Evolutionary conservation across 1,140 invertebrate genomes (phyloP).

Genomic region (Drosophila dunni): DNA sequence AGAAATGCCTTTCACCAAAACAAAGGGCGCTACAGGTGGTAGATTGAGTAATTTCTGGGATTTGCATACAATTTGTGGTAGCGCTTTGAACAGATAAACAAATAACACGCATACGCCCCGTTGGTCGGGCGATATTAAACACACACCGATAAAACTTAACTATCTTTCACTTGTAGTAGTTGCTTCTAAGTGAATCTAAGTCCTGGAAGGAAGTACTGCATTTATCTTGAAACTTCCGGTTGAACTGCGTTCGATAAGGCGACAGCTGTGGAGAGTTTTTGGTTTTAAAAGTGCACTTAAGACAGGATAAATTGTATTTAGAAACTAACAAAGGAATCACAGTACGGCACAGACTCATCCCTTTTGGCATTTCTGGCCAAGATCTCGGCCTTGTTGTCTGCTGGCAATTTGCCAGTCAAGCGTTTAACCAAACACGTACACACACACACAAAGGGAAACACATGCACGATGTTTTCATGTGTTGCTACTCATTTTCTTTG

Average conservation of each 20-base stretch:
- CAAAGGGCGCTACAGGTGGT: constrained; percentile 30
- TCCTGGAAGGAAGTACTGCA: constrained; percentile 1
- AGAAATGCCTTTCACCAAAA: constrained; percentile 28
- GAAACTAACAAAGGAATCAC: constrained; percentile 21
- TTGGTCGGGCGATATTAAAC: neutral
- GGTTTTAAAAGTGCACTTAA: constrained; percentile 25
- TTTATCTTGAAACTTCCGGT: constrained; percentile 1
- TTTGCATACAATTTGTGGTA: constrained; percentile 12
- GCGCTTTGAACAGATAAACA: constrained; percentile 13
- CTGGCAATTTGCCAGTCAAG: constrained; percentile 33
- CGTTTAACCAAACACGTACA: constrained; percentile 15
- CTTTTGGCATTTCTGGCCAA: constrained; percentile 19
- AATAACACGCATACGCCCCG: constrained; percentile 10
- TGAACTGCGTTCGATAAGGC: constrained; percentile 10
- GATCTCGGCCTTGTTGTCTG: constrained; percentile 40
- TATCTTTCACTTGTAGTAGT: neutral
- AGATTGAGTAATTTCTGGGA: constrained; percentile 13
- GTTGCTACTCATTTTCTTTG: constrained; percentile 41
- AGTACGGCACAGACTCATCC: neutral
- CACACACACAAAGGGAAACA: neutral
- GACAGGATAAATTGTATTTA: constrained; percentile 32
- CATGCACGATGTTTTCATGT: constrained; percentile 15
- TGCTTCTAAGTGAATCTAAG: neutral
- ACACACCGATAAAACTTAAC: neutral
- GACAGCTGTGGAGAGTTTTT: constrained; percentile 2